Evolutionary conservation across 2,113 vertebrate species (phyloP), one percentile per base, ranked within the genome.

Genomic region (Motacilla tschutschensis): DNA sequence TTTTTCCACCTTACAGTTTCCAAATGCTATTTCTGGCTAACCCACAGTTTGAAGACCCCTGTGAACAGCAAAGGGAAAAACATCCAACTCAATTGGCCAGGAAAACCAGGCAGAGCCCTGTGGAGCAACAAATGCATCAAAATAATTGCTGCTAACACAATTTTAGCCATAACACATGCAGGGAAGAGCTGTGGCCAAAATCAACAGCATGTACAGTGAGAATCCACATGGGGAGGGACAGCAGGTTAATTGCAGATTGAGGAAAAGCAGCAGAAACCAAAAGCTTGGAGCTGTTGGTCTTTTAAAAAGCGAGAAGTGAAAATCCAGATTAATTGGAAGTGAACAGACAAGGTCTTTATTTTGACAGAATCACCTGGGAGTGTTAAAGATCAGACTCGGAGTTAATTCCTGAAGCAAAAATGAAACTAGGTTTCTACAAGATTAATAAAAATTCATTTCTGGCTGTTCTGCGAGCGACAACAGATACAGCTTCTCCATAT

Each of bases 131-230:
- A 91, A 91, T 44, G 72, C 84, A 78, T 91, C 87, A 76, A 74
- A 91, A 87, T 94, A 95, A 94, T 91, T 87, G 93, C 89, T 87
- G 76, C 90, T 92, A 94, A 91, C 82, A 90, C 82, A 86, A 88
- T 94, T 93, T 88, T 74, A 95, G 76, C 75, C 35, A 2, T 50
- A 90, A 79, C 67, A 73, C 91, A 91, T 53, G 77, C 76, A 83
- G 82, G 47, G 86, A 91, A 87, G 84, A 79, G 74, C 92, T 66
- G 78, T 40, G 81, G 93, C 87, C 94, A 92, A 93, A 90, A 92
- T 84, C 81, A 94, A 93, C 90, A 92, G 88, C 88, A 48, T 77
- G 90, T 91, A 74, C 87, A 88, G 90, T 40, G 73, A 92, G 87
- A 93, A 93, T 72, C 69, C 89, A 93, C 92, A 57, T 58, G 79